phyloP scores from a whole-genome alignment of 1,140 invertebrate genomes.

The Elymnias hypermnestra region DNA sequence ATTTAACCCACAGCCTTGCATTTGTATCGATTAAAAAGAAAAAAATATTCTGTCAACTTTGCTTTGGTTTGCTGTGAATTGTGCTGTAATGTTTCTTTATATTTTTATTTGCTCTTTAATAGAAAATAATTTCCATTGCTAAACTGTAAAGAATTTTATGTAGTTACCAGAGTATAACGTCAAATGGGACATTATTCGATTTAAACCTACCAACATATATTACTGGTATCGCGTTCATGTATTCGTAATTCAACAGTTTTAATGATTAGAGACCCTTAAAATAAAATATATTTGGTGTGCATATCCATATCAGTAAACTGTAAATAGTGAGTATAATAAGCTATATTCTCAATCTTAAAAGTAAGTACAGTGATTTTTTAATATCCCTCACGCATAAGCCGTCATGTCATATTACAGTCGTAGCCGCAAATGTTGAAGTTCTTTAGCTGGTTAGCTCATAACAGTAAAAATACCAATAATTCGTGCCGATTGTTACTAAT shows the following conservation, averaged over 20 bases:
- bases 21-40: no score
- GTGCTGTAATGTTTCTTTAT: conserved; percentile 23
- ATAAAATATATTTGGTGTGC: not conserved
- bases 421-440: no score
- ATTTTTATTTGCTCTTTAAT: conserved; percentile 21
- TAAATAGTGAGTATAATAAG: not conserved
- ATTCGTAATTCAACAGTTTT: conserved; percentile 12
- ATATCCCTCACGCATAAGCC: not conserved
- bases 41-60: not conserved
- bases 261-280: conserved; percentile 6
- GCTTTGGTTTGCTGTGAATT: conserved; percentile 19
- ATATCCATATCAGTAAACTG: not conserved
- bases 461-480: no score
- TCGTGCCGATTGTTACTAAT: no score
- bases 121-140: conserved; percentile 10
- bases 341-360: not conserved
- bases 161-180: conserved; percentile 2
- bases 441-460: no score
- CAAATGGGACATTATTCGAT: not conserved
- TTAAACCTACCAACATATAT: conserved; percentile 1
- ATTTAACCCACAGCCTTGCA: no score
- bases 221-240: conserved; percentile 7
- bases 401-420: conserved; percentile 1
- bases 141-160: conserved; percentile 6
- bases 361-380: conserved; percentile 4